phyloP scores from a whole-genome alignment of 2,888 invertebrate genomes.

The Protonemura montana region DNA sequence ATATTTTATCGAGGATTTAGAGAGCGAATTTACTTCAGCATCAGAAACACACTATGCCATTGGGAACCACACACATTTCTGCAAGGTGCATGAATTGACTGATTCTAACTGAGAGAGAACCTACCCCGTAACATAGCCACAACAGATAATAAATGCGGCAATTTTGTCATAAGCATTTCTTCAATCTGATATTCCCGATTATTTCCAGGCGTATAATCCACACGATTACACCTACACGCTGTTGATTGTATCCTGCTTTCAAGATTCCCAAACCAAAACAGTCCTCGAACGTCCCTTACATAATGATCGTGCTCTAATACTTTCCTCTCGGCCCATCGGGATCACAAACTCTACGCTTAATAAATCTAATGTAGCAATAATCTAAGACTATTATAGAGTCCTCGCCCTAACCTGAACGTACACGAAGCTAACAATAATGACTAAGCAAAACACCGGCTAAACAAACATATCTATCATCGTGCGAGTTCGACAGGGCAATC shows the following conservation, averaged over 20 bases:
- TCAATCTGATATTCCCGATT: background rate
- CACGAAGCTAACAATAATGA: slow-evolving; percentile 43
- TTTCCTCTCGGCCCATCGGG: background rate
- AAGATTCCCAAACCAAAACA: background rate
- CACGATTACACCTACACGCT: background rate
- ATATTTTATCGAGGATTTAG: too few species aligned
- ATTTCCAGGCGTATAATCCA: background rate
- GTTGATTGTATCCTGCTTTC: background rate
- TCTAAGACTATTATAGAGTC: slow-evolving; percentile 7
- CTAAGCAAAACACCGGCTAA: slow-evolving; percentile 45
- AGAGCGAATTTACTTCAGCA: too few species aligned
- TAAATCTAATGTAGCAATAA: slow-evolving; percentile 7
- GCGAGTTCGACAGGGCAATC: slow-evolving; percentile 40
- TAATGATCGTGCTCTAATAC: background rate
- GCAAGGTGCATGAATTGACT: too few species aligned
- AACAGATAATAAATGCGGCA: background rate
- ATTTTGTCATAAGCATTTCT: background rate
- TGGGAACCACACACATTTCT: too few species aligned
- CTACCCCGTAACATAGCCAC: too few species aligned
- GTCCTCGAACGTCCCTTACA: background rate
- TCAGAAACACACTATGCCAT: too few species aligned
- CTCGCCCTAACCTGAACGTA: slow-evolving; percentile 35
- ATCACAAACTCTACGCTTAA: background rate
- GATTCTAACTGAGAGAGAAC: too few species aligned
- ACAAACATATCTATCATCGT: slow-evolving; percentile 50